A percentile compares a stretch with the other conserved stretches of the same genome.
phyloP scores from a whole-genome alignment of 1,140 invertebrate species.

The Formica exsecta region DNA sequence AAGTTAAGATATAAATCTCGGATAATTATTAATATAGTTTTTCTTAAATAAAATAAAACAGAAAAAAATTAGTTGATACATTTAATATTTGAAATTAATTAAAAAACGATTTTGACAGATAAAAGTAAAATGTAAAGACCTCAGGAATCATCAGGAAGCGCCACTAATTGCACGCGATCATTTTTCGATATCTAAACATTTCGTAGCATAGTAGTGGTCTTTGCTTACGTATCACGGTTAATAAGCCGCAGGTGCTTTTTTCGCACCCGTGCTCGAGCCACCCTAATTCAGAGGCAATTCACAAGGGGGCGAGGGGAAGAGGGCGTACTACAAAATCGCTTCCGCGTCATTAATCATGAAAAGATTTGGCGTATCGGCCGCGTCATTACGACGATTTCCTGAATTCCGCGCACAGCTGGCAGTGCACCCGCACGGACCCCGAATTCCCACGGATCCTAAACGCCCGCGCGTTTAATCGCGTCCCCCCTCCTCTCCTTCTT shows the following conservation, averaged over 20 bases:
- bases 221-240: constrained; percentile 35
- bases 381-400: constrained; percentile 78
- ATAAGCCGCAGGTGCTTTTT: constrained; percentile 43
- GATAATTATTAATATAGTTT: not conserved
- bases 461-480: constrained; percentile 70
- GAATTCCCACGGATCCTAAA: constrained; percentile 79
- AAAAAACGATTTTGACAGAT: not conserved
- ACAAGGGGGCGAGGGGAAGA: constrained; percentile 13
- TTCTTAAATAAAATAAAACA: not conserved
- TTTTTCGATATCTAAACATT: not conserved
- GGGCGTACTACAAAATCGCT: constrained; percentile 67
- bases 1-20: not conserved
- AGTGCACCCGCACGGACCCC: constrained; percentile 16
- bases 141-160: not conserved
- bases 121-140: too few relatives aligned
- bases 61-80: not conserved
- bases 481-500: not conserved
- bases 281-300: constrained; percentile 61
- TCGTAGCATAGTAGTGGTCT: not conserved
- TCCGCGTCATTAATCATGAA: constrained; percentile 75
- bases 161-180: not conserved
- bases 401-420: constrained; percentile 76
- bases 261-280: constrained; percentile 10
- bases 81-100: not conserved
- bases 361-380: constrained; percentile 68